Evolutionary conservation across 2,113 vertebrate genomes (phyloP).

Genomic region (Polypterus bichir): DNA sequence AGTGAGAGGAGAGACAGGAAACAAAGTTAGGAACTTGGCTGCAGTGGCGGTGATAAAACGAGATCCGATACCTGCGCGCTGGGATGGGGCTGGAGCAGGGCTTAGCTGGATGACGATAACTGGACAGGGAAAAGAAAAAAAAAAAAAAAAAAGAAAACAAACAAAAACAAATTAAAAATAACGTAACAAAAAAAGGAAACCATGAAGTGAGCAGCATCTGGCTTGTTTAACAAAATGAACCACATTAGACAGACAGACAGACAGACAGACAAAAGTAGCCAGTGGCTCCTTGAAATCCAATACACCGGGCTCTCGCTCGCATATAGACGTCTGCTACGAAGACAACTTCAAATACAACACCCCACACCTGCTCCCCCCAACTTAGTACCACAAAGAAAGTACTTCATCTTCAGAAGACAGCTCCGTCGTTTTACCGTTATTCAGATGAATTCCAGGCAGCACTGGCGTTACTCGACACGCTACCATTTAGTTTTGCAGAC

Average conservation of each 20-base stretch:
- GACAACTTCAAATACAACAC: no score
- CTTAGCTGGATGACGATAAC: constrained; percentile 98
- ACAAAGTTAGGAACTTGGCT: constrained; percentile 19
- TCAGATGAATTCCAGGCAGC: no score
- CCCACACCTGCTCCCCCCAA: no score
- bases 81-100: constrained; percentile 92
- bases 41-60: constrained; percentile 45
- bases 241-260: constrained; percentile 3
- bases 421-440: no score
- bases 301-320: neutral
- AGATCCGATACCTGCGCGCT: constrained; percentile 82
- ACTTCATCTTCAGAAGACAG: no score
- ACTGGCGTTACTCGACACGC: no score
- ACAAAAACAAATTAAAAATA: constrained; percentile 38
- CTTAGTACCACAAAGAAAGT: no score
- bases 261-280: constrained; percentile 17
- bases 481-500: no score
- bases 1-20: constrained; percentile 31
- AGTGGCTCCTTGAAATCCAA: neutral
- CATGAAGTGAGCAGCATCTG: neutral
- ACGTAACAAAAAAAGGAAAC: neutral
- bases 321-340: no score
- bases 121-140: constrained; percentile 58
- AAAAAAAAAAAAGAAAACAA: constrained; percentile 51
- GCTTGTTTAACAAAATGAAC: constrained; percentile 17